These are phyloP conservation scores for Amblyteles armatorius DNA, from an alignment of 2,888 invertebrate species.

Conservation along the genomic window DNA sequence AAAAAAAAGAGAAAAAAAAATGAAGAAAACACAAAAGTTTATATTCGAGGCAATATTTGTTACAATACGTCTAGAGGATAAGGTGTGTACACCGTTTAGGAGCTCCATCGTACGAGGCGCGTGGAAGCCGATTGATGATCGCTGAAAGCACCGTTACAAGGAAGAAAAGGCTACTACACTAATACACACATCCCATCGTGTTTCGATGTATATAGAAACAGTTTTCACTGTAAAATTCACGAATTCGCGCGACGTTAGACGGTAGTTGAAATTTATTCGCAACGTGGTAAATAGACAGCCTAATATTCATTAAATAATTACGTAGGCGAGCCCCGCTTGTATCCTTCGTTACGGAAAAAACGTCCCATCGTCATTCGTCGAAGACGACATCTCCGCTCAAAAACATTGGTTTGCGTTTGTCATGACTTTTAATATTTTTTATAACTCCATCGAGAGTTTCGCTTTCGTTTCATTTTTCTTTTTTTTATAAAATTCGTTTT, in stretches of 20 bases:
- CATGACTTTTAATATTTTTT: slow-evolving; percentile 10
- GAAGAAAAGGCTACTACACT: slow-evolving; percentile 39
- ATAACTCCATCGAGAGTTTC: not conserved
- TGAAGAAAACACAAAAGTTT: slow-evolving; percentile 76
- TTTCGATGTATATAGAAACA: slow-evolving; percentile 38
- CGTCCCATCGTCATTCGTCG: slow-evolving; percentile 3
- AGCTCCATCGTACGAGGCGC: slow-evolving; percentile 54
- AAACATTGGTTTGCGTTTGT: not conserved
- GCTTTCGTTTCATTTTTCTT: not conserved
- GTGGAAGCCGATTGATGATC: slow-evolving; percentile 60
- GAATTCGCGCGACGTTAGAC: slow-evolving; percentile 30
- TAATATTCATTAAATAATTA: slow-evolving; percentile 57
- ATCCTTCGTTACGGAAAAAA: slow-evolving; percentile 13
- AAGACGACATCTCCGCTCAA: not conserved
- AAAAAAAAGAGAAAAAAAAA: slow-evolving; percentile 67
- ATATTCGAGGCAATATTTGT: slow-evolving; percentile 84
- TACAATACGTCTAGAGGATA: slow-evolving; percentile 81
- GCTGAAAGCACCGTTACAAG: slow-evolving; percentile 46
- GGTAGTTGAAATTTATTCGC: slow-evolving; percentile 42
- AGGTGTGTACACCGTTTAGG: slow-evolving; percentile 73
- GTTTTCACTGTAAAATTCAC: slow-evolving; percentile 38
- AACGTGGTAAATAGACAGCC: slow-evolving; percentile 50
- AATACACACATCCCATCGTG: slow-evolving; percentile 43
- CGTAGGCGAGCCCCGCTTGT: slow-evolving; percentile 25
- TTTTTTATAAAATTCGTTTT: slow-evolving; percentile 52